Evolutionary conservation across 2,888 invertebrate species (phyloP).

Genomic region (Ectemnius continuus): DNA sequence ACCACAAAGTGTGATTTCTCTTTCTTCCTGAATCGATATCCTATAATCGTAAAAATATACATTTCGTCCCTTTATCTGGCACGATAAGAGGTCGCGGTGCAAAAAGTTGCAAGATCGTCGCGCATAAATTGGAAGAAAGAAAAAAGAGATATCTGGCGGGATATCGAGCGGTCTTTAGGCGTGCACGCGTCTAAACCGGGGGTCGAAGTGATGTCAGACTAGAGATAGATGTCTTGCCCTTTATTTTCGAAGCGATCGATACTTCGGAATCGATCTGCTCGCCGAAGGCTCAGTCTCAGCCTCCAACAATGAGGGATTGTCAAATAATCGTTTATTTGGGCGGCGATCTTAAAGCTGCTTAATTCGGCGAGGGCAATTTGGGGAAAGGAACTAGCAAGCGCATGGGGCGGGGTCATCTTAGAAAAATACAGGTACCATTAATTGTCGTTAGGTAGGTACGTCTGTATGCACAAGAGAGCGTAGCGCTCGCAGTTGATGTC

Average conservation of each 20-base stretch:
- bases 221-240: conserved; percentile 60
- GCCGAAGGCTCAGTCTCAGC: conserved; percentile 27
- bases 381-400: conserved; percentile 19
- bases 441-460: conserved; percentile 47
- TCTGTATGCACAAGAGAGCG: conserved; percentile 49
- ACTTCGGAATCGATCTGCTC: conserved; percentile 66
- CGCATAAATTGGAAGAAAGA: conserved; percentile 24
- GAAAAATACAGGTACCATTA: conserved; percentile 45
- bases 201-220: conserved; percentile 46
- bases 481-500: conserved; percentile 30
- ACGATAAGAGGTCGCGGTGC: background rate
- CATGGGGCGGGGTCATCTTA: conserved; percentile 30
- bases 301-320: conserved; percentile 12
- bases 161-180: conserved; percentile 47
- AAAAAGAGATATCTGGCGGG: conserved; percentile 34
- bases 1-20: background rate
- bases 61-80: too few relatives aligned
- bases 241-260: conserved; percentile 70
- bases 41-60: background rate
- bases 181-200: conserved; percentile 36
- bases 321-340: background rate
- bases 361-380: conserved; percentile 36
- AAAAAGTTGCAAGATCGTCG: conserved; percentile 36
- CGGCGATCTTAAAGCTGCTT: too few relatives aligned
- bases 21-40: background rate